Percentiles rank a stretch among this genome's conserved stretches.
These are phyloP conservation scores for Drosophila neocordata DNA, from an alignment of 1,140 invertebrate species.

Conservation along the genomic window DNA sequence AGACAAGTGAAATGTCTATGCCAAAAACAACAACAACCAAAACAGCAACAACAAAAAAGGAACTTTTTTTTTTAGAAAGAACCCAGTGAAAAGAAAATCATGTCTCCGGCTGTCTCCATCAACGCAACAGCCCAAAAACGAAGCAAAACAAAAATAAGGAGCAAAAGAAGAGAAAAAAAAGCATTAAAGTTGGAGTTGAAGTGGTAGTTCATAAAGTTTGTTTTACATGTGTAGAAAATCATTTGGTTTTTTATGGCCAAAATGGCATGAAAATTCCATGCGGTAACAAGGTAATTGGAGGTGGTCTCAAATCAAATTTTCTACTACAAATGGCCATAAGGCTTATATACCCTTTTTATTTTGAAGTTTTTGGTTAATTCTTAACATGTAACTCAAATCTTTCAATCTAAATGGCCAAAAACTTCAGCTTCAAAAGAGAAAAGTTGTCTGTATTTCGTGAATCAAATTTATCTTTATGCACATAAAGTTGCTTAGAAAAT, in stretches of 20 bases:
- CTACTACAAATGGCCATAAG: conserved; percentile 29
- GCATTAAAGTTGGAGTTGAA: conserved; percentile 29
- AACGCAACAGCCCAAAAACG: conserved; percentile 25
- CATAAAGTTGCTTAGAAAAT: conserved; percentile 64
- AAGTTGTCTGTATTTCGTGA: neutral
- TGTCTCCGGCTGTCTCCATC: conserved; percentile 59
- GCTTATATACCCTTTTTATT: conserved; percentile 32
- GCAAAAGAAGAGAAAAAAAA: neutral
- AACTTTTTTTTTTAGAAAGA: conserved; percentile 12
- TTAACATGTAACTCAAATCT: conserved; percentile 42
- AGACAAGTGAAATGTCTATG: conserved; percentile 37
- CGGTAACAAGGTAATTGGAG: conserved; percentile 9
- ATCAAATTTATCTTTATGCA: conserved; percentile 63
- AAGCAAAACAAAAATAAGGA: conserved; percentile 15
- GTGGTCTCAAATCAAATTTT: conserved; percentile 30
- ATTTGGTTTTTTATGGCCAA: conserved; percentile 8
- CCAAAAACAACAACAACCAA: conserved; percentile 12
- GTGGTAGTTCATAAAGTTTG: conserved; percentile 68
- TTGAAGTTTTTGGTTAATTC: conserved; percentile 25
- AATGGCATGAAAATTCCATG: conserved; percentile 38
- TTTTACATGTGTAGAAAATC: conserved; percentile 57
- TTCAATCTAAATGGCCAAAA: conserved; percentile 66
- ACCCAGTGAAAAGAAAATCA: conserved; percentile 52
- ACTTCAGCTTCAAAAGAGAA: conserved; percentile 37
- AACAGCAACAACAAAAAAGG: too few relatives aligned